Base-by-base conservation (phyloP, 2,797 vertebrate genomes). In the Spea hammondii region DNA sequence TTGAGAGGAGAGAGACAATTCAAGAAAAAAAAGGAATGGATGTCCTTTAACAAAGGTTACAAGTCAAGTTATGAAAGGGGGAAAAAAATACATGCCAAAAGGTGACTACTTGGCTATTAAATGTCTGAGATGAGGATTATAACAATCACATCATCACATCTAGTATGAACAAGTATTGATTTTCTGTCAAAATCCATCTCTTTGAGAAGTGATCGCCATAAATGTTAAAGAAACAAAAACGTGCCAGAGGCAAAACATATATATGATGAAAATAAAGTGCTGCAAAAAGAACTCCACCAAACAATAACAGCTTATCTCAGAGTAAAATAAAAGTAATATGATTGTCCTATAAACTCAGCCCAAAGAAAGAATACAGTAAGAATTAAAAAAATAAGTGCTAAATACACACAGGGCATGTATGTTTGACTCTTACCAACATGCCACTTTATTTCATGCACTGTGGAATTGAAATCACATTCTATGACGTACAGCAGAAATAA, bases 181-280 rank as follows among this genome's bases (percentile, higher is more conserved):
- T 97, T 96, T 84, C 95, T 95, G 95, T 93, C 96, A 96, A 89
- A 91, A 83, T 87, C 86, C 89, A 96, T 96, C 92, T 93, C 86
- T 89, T 90, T 94, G 90, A 93, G 87, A 90, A 91, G 91, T 80
- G 88, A 92, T 85, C 85, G 83, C 54, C 81, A 85, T 86, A 92
- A 86, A 72, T 89, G 87, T 85, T 83, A 78, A 77, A 89, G 85
- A 55, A 89, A 85, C 85, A 90, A 81, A 90, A 87, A 88, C 77
- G 83, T 83, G 86, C 91, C 86, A 82, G 85, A 84, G 89, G 88
- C 88, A 90, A 89, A 86, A 85, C 86, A 90, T 88, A 88, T 83
- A 88, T 83, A 84, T 84, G 84, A 88, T 83, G 83, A 86, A 89
- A 89, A 88, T 82, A 82, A 90, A 86, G 80, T 82, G 80, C 3